These are phyloP conservation scores for Volucella inflata DNA, from an alignment of 2,888 invertebrate genomes.

Conservation along the genomic window DNA sequence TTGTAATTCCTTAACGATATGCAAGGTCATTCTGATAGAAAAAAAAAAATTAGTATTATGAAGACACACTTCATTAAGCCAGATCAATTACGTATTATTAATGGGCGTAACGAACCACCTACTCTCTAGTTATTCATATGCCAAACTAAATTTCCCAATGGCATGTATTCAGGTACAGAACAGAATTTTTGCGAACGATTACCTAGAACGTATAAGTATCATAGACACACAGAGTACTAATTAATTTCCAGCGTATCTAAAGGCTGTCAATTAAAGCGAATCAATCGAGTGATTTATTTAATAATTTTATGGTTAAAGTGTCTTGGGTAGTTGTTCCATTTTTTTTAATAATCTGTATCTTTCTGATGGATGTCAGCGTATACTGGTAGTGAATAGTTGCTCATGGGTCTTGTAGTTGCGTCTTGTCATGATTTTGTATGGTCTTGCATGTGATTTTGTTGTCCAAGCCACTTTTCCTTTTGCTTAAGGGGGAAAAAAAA, in stretches of 20 bases:
- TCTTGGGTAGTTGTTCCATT: not conserved
- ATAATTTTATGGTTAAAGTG: not conserved
- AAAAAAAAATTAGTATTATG: not conserved
- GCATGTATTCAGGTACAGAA: slow-evolving; percentile 1
- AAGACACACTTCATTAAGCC: slow-evolving; percentile 7
- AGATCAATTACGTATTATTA: slow-evolving; percentile 2
- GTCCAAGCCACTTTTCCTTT: no score
- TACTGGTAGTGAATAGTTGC: not conserved
- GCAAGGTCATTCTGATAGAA: not conserved
- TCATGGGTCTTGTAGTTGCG: not conserved
- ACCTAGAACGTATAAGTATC: slow-evolving; percentile 4
- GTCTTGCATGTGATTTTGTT: no score
- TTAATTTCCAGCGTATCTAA: not conserved
- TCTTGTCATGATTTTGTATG: no score
- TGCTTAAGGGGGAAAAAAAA: no score
- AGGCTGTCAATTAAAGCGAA: slow-evolving; percentile 9
- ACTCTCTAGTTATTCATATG: not conserved
- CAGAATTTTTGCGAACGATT: not conserved
- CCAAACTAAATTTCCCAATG: not conserved
- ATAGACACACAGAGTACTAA: not conserved
- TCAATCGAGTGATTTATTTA: slow-evolving; percentile 13
- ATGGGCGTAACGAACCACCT: slow-evolving; percentile 19
- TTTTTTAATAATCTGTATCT: slow-evolving; percentile 3
- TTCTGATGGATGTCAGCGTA: slow-evolving; percentile 4
- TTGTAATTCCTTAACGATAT: no score